A percentile compares a stretch with the other conserved stretches of the same genome.
Conservation (phyloP, 92 coral and sea anemone genomes). For the Zoanthus sociatus region DNA sequence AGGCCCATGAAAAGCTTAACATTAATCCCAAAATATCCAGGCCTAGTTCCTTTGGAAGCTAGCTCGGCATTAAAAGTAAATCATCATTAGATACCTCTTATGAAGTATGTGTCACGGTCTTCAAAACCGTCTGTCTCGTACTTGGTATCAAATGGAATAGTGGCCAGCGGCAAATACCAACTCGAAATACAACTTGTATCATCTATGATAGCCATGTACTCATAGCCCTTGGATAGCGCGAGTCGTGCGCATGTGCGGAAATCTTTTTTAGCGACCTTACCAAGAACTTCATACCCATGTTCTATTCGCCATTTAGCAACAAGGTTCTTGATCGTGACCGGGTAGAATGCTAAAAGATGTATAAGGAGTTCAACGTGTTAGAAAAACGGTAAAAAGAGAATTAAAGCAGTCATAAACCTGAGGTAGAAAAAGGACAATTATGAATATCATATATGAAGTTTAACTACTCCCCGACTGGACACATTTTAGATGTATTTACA, state of each 20-base stretch:
- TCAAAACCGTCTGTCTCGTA: slow-evolving; percentile 32
- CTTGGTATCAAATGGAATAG: slow-evolving; percentile 49
- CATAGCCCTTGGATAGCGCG: slow-evolving; percentile 75
- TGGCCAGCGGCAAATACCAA: slow-evolving; percentile 82
- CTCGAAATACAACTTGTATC: slow-evolving; percentile 67
- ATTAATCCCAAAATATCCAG: not conserved
- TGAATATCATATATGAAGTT: too few relatives aligned
- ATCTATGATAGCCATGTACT: slow-evolving; percentile 65
- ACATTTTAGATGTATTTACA: too few relatives aligned
- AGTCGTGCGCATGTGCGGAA: slow-evolving; percentile 72
- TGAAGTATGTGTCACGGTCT: slow-evolving; percentile 40
- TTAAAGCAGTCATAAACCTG: too few relatives aligned
- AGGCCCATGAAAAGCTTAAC: not conserved
- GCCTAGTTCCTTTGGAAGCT: too few relatives aligned
- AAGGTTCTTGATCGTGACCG: slow-evolving; percentile 62
- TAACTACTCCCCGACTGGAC: too few relatives aligned
- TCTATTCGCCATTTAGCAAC: slow-evolving; percentile 44
- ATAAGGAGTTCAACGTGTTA: not conserved
- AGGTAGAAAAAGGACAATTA: too few relatives aligned
- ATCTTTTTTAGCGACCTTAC: slow-evolving; percentile 43
- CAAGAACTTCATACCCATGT: slow-evolving; percentile 43
- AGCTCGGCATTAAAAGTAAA: not conserved
- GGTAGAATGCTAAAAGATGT: slow-evolving; percentile 57
- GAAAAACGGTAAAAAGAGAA: not conserved
- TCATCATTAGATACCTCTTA: slow-evolving; percentile 22